Evolutionary conservation across 2,888 invertebrate genomes (phyloP), one percentile per base, ranked within the genome.

Genomic region (Eilema sororculum): DNA sequence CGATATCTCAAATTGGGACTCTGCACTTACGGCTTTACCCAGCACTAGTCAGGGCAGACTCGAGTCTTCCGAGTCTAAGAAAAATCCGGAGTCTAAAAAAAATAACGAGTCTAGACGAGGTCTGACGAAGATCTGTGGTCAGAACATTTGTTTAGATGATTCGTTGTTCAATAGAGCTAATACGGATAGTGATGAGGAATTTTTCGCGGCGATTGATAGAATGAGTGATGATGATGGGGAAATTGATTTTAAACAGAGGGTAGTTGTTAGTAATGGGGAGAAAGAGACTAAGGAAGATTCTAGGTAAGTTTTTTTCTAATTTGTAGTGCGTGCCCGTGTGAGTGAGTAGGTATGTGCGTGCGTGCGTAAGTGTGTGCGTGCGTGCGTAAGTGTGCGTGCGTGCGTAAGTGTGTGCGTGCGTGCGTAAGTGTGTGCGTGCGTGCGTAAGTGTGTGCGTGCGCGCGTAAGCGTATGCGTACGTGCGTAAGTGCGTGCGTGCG

Each of bases 61-160:
- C 2, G 67, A 66, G 5, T 22, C 60, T 61, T 12, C 33, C 12
- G 57, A 57, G 28, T 22, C 64, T 22, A 46, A 22, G 41, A 60
- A 28, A 46, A 41, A 41, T 41, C 0, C 10, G 12, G 62, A 62
- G 57, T 72, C 72, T 4, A 41, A 28, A 33, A 65, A 30, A 46
- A 56, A 25, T 28, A 2, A 24, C 20, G 69, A 65, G 20, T 52
- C 69, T 24, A 85, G 81, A 8, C 89, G 86, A 16, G 89, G 89
- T 30, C 88, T 94, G 0, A 87, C 94, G 0, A 95, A 95, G 72
- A 95, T 95, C 0, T 95, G 95, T 65, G 95, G 95, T 0, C 95
- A 95, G 72, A 95, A 95, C 66, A 94, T 95, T n/a, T 95, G 95
- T 56, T 72, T 95, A 2, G 95, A 94, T 30, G 93, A 95, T 65